phyloP scores from a whole-genome alignment of 2,797 vertebrate genomes.

The Notolabrus celidotus region DNA sequence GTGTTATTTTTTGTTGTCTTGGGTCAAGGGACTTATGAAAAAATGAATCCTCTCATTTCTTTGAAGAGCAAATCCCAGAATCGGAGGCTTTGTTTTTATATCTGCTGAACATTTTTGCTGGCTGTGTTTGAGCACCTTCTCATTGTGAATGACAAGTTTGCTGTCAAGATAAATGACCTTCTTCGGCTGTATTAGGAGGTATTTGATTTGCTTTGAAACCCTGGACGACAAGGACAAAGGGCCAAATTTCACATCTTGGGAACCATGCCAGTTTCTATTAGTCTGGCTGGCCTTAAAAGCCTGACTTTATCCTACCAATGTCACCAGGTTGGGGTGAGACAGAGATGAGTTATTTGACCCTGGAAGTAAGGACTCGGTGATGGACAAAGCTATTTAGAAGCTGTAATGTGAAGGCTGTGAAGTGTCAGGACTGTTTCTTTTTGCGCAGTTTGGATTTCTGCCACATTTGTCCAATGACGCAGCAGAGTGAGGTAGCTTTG shows the following conservation, averaged over 20 bases:
- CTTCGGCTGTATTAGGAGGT: conserved; percentile 20
- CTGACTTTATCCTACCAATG: conserved; percentile 49
- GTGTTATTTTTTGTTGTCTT: conserved; percentile 28
- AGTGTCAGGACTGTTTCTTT: conserved; percentile 13
- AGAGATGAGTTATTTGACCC: conserved; percentile 53
- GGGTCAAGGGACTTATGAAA: conserved; percentile 42
- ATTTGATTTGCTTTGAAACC: conserved; percentile 53
- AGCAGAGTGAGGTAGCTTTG: neutral
- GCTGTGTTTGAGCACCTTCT: conserved; percentile 29
- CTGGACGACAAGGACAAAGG: conserved; percentile 62
- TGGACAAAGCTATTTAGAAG: conserved; percentile 41
- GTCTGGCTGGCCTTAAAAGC: conserved; percentile 62
- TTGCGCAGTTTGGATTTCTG: conserved; percentile 27
- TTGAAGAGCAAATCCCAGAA: conserved; percentile 2
- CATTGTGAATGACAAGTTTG: conserved; percentile 41
- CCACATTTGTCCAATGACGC: conserved; percentile 29
- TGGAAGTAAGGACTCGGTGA: conserved; percentile 13
- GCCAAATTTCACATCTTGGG: conserved; percentile 56
- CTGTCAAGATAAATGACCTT: conserved; percentile 55
- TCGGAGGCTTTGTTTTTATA: conserved; percentile 22
- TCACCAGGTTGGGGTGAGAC: conserved; percentile 38
- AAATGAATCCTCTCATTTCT: conserved; percentile 19
- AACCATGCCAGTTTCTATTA: conserved; percentile 61
- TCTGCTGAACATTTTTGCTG: neutral
- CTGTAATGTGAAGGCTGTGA: conserved; percentile 26